Base-by-base conservation (phyloP, 2,888 invertebrate species). In the Marronus borbonicus region DNA sequence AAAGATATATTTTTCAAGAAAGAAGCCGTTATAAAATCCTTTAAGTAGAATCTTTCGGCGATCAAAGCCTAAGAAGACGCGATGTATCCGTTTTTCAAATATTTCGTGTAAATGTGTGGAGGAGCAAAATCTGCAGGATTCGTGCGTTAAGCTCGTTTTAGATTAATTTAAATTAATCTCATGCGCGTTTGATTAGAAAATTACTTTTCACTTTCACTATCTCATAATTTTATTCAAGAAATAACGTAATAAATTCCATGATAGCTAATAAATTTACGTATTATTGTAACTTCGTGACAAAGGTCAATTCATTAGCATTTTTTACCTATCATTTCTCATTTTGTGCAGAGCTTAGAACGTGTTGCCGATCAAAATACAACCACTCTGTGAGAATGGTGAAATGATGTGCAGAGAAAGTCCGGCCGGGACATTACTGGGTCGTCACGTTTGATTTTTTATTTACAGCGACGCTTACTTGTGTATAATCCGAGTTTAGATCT, bases 321-420 rank as follows among this genome's bases (percentile, higher is more conserved):
- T 55, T 55, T n/a, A 52, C 17, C 20, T 55, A n/a, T 55, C n/a
- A 55, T 55, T 20, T n/a, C n/a, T 20, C n/a, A n/a, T 7, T n/a
- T 20, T 17, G 20, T 14, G 17, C 3, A n/a, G n/a, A 8, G n/a
- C n/a, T 55, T 55, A 55, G 1, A 39, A 20, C 12, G 8, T 12
- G 8, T 12, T 12, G 8, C 12, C 44, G 44, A 44, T 44, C 7
- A 44, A 12, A 44, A 44, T 52, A 69, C 20, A n/a, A 31, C 31
- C 28, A 28, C 36, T 44, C 44, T 44, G 44, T 12, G 44, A 44
- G 44, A 44, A 12, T 44, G 12, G 44, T 10, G 69, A 69, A 69
- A 28, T 69, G 69, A 36, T 52, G 14, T 28, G 5, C 12, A 5
- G 69, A 69, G 69, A 69, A 69, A 69, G 69, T 69, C 28, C 64